Evolutionary conservation across 1,140 invertebrate species (phyloP).

Genomic region (Tribolium castaneum): DNA sequence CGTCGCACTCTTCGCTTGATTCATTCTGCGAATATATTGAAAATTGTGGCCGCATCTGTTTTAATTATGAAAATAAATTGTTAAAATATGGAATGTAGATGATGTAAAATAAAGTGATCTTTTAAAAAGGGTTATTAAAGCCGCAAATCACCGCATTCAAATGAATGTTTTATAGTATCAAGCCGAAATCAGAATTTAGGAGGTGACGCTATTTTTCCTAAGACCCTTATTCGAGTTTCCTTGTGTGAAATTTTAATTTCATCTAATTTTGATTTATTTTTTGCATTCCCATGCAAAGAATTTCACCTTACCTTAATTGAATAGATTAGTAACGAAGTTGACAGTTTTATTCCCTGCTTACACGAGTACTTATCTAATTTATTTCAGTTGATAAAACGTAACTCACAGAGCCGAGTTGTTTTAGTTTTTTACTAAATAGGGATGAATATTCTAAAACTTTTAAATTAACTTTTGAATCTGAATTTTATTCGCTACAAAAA

Average conservation of each 20-base stretch:
- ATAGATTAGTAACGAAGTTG: background rate
- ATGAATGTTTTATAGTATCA: constrained; percentile 32
- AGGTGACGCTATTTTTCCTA: constrained; percentile 30
- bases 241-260: constrained; percentile 26
- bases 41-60: constrained; percentile 19
- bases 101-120: constrained; percentile 32
- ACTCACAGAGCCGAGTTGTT: background rate
- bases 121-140: constrained; percentile 36
- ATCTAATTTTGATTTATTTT: constrained; percentile 18
- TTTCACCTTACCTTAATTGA: background rate
- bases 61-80: constrained; percentile 36
- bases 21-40: constrained; percentile 13
- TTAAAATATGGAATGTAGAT: constrained; percentile 36
- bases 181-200: constrained; percentile 28
- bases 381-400: no score
- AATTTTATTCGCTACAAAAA: background rate
- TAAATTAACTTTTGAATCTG: background rate
- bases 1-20: constrained; percentile 1
- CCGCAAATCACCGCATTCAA: constrained; percentile 31
- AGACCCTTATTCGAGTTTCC: constrained; percentile 18
- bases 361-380: background rate
- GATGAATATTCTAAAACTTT: background rate
- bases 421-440: background rate
- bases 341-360: background rate
- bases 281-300: background rate